A percentile compares a stretch with the other conserved stretches of the same genome.
Conservation (phyloP, 37 sponge, comb jelly and placozoan species). For the Chondrilla cf. caribensis region DNA sequence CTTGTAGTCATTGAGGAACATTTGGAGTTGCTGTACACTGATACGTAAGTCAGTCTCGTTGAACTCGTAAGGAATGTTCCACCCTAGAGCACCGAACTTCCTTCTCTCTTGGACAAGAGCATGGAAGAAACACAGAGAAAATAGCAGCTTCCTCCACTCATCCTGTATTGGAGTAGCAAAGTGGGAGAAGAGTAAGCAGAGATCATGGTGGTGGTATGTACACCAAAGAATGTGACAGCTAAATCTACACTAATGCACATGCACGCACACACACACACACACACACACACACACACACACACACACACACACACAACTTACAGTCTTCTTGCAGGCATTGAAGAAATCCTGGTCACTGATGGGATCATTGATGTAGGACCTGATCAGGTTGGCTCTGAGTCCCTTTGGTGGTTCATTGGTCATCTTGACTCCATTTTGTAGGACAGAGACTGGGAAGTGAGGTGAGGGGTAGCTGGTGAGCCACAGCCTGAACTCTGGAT, state of each 20-base stretch:
- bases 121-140: slow-evolving; percentile 99
- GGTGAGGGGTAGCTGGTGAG: slow-evolving; percentile 95
- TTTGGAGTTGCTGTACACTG: slow-evolving; percentile 90
- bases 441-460: slow-evolving; percentile 97
- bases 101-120: slow-evolving; percentile 95
- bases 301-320: slow-evolving; percentile 32
- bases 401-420: slow-evolving; percentile 99
- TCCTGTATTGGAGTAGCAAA: slow-evolving; percentile 33
- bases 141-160: slow-evolving; percentile 90
- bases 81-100: slow-evolving; percentile 95
- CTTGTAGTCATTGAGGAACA: slow-evolving; percentile 99
- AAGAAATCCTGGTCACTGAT: slow-evolving; percentile 95
- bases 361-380: slow-evolving; percentile 95
- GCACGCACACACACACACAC: neutral
- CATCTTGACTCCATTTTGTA: slow-evolving; percentile 99
- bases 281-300: neutral
- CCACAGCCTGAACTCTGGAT: slow-evolving; percentile 98
- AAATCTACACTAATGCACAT: neutral
- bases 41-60: slow-evolving; percentile 99
- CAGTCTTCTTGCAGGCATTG: slow-evolving; percentile 72
- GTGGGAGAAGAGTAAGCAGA: neutral
- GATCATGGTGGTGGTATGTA: too few relatives aligned
- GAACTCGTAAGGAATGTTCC: slow-evolving; percentile 99
- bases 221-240: too few relatives aligned
- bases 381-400: slow-evolving; percentile 87